Percentiles rank a stretch among this genome's conserved stretches.
phyloP scores from a whole-genome alignment of 2,797 vertebrate species.

The Neosilurus mollespiculum region DNA sequence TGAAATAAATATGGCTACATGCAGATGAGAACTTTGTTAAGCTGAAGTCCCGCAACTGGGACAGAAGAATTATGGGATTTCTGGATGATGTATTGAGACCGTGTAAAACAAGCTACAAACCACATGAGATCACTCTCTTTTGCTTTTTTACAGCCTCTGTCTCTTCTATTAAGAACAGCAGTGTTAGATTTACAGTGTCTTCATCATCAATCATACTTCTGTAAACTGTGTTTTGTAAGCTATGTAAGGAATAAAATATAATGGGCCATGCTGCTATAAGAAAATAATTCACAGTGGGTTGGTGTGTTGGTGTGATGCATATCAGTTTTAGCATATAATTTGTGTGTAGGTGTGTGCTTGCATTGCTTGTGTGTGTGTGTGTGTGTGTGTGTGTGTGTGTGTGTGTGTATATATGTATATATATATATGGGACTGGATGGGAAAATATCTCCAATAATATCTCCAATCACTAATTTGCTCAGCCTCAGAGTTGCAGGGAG shows the following conservation, averaged over 20 bases:
- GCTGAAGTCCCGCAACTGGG: constrained; percentile 42
- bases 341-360: no score
- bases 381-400: no score
- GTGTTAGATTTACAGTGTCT: not conserved
- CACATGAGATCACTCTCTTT: constrained; percentile 51
- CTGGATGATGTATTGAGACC: constrained; percentile 64
- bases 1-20: constrained; percentile 50
- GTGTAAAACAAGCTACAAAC: constrained; percentile 55
- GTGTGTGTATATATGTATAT: no score
- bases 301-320: not conserved
- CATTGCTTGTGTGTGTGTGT: no score
- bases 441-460: no score
- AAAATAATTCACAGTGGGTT: not conserved
- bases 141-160: constrained; percentile 1
- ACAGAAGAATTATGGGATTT: constrained; percentile 54
- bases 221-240: not conserved
- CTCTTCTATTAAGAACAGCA: not conserved
- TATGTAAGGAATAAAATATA: not conserved
- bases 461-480: no score
- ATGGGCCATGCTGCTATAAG: constrained; percentile 2
- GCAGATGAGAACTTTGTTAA: constrained; percentile 55
- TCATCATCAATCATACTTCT: constrained; percentile 7
- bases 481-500: no score
- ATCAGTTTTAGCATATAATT: no score
- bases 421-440: no score